These are phyloP conservation scores for Eumeta japonica DNA, from an alignment of 1,140 invertebrate genomes.

Conservation along the genomic window DNA sequence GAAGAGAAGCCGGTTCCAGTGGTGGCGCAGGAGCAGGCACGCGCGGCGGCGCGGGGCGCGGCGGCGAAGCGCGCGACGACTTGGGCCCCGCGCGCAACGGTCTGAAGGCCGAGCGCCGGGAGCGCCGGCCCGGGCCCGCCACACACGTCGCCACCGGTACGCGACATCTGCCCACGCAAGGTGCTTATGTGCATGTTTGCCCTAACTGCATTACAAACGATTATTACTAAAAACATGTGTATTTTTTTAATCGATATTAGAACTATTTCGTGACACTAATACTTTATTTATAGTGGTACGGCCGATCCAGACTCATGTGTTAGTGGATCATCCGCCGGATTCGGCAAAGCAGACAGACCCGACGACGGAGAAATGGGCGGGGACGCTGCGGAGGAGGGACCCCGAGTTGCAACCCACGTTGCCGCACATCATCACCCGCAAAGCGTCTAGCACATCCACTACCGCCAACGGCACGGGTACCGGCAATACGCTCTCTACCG, in stretches of 20 bases:
- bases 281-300: conserved; percentile 42
- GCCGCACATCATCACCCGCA: conserved; percentile 59
- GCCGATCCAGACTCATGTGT: conserved; percentile 33
- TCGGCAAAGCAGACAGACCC: conserved; percentile 37
- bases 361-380: conserved; percentile 60
- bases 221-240: too few relatives aligned
- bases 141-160: conserved; percentile 38
- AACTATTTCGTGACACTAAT: too few relatives aligned
- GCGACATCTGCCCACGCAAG: conserved; percentile 41
- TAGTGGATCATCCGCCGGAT: conserved; percentile 29
- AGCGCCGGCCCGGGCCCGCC: conserved; percentile 10
- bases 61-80: conserved; percentile 11
- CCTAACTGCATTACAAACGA: too few relatives aligned
- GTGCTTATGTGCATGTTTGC: too few relatives aligned
- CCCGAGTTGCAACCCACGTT: conserved; percentile 66
- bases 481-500: conserved; percentile 32
- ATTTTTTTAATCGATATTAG: too few relatives aligned
- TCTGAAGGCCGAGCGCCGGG: conserved; percentile 31
- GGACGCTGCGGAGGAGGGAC: conserved; percentile 63
- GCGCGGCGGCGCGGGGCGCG: too few relatives aligned
- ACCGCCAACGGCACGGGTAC: too few relatives aligned
- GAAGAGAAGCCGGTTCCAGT: too few relatives aligned
- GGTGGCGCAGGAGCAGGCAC: conserved; percentile 1
- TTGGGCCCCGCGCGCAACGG: conserved; percentile 31
- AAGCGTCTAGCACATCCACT: conserved; percentile 33